phyloP scores from a whole-genome alignment of 2,113 vertebrate species.

The Daboia siamensis region DNA sequence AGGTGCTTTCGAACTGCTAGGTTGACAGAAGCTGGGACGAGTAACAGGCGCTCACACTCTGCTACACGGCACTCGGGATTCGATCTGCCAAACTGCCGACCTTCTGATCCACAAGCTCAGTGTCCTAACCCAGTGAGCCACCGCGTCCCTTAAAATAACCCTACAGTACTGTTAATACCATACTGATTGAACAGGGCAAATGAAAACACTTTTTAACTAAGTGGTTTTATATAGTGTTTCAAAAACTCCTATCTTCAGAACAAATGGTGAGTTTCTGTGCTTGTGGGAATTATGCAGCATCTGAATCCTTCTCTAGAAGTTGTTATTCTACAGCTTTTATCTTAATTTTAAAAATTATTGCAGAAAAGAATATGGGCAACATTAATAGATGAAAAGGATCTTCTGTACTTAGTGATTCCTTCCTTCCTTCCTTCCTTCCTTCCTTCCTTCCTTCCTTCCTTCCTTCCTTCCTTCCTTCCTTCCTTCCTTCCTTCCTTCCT shows the following conservation, averaged over 20 bases:
- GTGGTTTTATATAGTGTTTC: background rate
- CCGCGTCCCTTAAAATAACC: conserved; percentile 23
- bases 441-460: no score
- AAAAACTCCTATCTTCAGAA: conserved; percentile 7
- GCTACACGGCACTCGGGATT: no score
- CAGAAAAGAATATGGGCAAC: background rate
- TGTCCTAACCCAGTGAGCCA: no score
- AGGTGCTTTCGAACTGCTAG: no score
- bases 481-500: no score
- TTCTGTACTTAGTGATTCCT: background rate
- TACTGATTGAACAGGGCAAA: conserved; percentile 32
- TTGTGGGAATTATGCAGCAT: background rate
- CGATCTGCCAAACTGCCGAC: no score
- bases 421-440: no score
- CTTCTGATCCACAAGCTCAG: no score
- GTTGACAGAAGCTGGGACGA: no score
- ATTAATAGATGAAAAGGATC: background rate
- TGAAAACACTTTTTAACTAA: conserved; percentile 32
- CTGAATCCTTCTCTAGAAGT: background rate
- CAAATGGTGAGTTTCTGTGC: background rate
- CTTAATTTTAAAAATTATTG: background rate
- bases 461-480: no score
- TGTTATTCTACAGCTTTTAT: background rate
- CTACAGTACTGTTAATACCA: conserved; percentile 50
- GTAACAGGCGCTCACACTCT: no score